Evolutionary conservation across 2,797 vertebrate species (phyloP), one percentile per base, ranked within the genome.

Genomic region (Neostethus bicornis): DNA sequence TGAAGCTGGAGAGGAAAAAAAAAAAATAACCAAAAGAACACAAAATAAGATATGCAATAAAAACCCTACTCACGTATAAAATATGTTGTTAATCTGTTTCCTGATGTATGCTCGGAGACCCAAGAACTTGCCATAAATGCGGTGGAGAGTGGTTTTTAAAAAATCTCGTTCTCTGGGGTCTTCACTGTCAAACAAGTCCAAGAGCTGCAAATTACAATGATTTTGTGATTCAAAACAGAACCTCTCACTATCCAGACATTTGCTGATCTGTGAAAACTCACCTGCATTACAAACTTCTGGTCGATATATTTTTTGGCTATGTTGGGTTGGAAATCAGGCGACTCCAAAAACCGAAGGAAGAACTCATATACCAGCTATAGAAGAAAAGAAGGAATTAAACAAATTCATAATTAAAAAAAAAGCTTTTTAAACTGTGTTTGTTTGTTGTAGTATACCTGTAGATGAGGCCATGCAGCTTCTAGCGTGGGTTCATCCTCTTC

Each of bases 41-140:
- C 20, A 21, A 24, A 9, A 13, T 7, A 31, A 31, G 48, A 17
- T 23, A 46, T 5, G 1, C 0, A 17, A 29, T 2, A 7, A 1
- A 49, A 38, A 17, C 17, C 1, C 35, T 34, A 91, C 95, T 85
- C 89, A 99, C 97, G 95, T 96, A 96, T 98, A 99, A 95, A 99
- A 99, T 93, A 99, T 99, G 93, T 98, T 96, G 94, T 99, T 99
- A 83, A 99, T 98, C 79, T 99, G 97, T 90, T 99, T 99, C 86
- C 97, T 94, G 92, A 99, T 97, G 93, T 99, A 99, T 14, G 97
- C 97, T 85, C 97, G 87, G 82, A 99, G 91, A 75, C 97, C 97
- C 91, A 99, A 91, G 90, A 99, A 99, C 88, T 99, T 99, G 39
- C 97, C 97, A 50, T 99, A 99, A 92, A 99, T 99, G 80, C 97